These are phyloP conservation scores for Eretmochelys imbricata DNA, from an alignment of 2,113 vertebrate genomes.

Conservation along the genomic window DNA sequence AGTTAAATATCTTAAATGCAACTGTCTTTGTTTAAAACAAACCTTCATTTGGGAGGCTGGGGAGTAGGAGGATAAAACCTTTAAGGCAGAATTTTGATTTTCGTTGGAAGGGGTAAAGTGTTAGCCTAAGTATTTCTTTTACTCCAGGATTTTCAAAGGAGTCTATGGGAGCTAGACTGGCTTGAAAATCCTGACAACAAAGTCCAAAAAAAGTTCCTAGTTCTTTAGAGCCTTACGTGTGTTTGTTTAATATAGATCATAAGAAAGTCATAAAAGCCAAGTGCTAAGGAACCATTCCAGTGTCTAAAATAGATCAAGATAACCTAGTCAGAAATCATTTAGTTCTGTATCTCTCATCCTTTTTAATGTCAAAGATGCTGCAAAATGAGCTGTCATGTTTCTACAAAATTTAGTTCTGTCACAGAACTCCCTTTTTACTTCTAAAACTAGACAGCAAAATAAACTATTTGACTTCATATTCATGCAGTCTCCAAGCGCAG, in stretches of 20 bases:
- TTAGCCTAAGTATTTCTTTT: not conserved
- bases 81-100: not conserved
- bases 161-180: not conserved
- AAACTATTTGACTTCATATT: not conserved
- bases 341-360: no score
- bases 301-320: not conserved
- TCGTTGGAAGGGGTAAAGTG: conserved; percentile 35
- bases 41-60: not conserved
- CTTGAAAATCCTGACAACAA: not conserved
- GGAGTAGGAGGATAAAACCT: not conserved
- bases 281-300: not conserved
- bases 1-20: not conserved
- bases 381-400: no score
- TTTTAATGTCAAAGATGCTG: no score
- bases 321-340: not conserved
- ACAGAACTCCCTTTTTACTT: not conserved
- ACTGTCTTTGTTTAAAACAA: not conserved
- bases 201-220: conserved; percentile 65
- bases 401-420: no score
- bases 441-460: not conserved
- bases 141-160: not conserved
- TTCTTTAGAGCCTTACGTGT: not conserved
- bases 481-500: not conserved
- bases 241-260: no score
- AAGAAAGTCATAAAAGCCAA: conserved; percentile 36